Evolutionary conservation across 2,797 vertebrate species (phyloP), one percentile per base, ranked within the genome.

Genomic region (Anguilla marmorata): DNA sequence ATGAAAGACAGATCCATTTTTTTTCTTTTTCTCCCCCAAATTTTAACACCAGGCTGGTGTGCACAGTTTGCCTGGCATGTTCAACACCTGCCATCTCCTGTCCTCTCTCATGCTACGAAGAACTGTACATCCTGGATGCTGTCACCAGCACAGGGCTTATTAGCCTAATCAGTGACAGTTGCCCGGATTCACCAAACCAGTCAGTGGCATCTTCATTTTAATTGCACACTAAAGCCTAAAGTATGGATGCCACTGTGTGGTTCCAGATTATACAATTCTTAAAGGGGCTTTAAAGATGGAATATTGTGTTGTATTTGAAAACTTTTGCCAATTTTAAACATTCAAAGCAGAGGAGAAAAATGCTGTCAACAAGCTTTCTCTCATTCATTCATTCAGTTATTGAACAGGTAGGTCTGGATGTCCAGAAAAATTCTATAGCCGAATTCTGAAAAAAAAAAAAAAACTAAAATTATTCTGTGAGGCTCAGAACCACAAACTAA

Each of bases 121-220:
- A 45, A 45, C 41, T 45, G 41, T 3, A 16, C 33, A 19, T 76
- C 74, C 74, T 41, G 74, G 30, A 76, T 76, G 74, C 30, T 41
- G 74, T 76, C 74, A 41, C 74, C 30, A 76, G 74, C 74, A 19
- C 30, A 14, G 33, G 12, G 74, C 33, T 37, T 14, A 41, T 76
- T 76, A 76, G 74, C 33, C 74, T 72, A 76, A 76, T 76, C 74
- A 76, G 69, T 16, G 30, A 37, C 74, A 76, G 74, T 19, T 37
- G 14, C 16, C 30, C 33, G 2, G 19, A 76, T 72, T 72, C 69
- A 72, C 33, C 74, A 76, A 76, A 14, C 33, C 12, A 41, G 30
- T 76, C 37, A 6, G 74, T 41, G 37, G 33, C 33, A 41, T 14
- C 74, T 41, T 76, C 12, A 27, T 74, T 76, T 76, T 76, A 76